Conservation (phyloP, 2,888 invertebrate species). For the Drosophila nr. perissopoda region DNA sequence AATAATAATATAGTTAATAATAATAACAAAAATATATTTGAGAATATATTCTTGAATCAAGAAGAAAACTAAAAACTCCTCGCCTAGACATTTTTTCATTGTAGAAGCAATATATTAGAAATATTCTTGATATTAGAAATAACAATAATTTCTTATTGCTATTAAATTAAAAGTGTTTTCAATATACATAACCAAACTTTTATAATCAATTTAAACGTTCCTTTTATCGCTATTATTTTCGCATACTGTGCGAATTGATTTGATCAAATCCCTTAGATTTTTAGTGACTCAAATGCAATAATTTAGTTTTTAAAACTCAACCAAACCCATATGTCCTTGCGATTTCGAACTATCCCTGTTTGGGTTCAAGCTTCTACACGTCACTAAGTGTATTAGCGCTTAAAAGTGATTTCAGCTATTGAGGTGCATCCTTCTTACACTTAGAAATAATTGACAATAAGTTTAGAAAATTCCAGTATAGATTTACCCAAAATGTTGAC, state of each 20-base stretch:
- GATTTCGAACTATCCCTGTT: background rate
- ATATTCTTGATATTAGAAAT: background rate
- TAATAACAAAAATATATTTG: background rate
- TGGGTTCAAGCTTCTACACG: conserved; percentile 9
- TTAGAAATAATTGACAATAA: background rate
- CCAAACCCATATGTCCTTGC: background rate
- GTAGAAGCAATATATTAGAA: background rate
- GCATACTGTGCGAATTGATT: background rate
- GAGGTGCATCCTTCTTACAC: conserved; percentile 13
- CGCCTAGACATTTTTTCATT: too few relatives aligned
- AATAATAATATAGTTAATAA: background rate
- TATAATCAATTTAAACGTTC: background rate
- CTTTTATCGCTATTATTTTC: background rate
- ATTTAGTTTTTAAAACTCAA: background rate
- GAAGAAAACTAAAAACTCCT: background rate
- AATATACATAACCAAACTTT: background rate
- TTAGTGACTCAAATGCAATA: background rate
- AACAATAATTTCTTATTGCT: background rate
- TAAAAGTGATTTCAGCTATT: conserved; percentile 26
- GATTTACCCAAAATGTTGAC: background rate
- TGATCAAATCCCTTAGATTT: conserved; percentile 3
- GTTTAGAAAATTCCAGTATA: background rate
- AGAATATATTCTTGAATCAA: background rate
- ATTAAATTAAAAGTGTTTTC: background rate
- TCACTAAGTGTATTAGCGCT: conserved; percentile 32